A percentile compares a stretch with the other conserved stretches of the same genome.
phyloP scores from a whole-genome alignment of 2,113 vertebrate species.

The Sialia sialis region DNA sequence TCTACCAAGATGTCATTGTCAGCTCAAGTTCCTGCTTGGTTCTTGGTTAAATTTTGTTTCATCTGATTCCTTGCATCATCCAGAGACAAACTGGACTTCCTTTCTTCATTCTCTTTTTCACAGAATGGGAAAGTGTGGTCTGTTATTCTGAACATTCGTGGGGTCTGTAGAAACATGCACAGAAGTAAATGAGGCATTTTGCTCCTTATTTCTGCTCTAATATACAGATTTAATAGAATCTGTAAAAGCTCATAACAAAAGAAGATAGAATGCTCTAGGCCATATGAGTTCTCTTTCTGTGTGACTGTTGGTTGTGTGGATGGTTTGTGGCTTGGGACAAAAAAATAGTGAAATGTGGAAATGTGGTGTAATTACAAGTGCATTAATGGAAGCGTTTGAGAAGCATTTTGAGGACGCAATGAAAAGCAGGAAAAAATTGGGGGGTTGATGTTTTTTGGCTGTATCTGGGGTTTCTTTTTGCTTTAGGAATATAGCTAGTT shows the following conservation, averaged over 20 bases:
- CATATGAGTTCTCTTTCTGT: background rate
- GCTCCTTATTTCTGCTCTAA: background rate
- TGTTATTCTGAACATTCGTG: background rate
- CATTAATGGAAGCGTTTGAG: background rate
- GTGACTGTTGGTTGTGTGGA: background rate
- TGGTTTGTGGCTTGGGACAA: background rate
- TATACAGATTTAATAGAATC: background rate
- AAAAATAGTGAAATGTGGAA: background rate
- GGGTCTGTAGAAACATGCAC: background rate
- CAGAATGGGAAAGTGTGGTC: background rate
- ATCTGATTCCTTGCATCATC: background rate
- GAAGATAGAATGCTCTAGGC: background rate
- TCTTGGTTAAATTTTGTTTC: background rate
- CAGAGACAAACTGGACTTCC: background rate
- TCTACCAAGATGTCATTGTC: background rate
- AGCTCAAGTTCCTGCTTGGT: background rate
- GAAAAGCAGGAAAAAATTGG: background rate
- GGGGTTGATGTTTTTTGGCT: fast-evolving
- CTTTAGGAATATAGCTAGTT: background rate
- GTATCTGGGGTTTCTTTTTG: background rate
- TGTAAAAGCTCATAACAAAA: background rate
- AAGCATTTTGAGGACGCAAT: background rate
- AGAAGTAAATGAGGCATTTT: background rate
- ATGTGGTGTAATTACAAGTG: background rate
- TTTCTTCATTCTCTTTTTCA: background rate